Base-by-base conservation (phyloP, 2,797 vertebrate species). In the Pelodytes ibericus region DNA sequence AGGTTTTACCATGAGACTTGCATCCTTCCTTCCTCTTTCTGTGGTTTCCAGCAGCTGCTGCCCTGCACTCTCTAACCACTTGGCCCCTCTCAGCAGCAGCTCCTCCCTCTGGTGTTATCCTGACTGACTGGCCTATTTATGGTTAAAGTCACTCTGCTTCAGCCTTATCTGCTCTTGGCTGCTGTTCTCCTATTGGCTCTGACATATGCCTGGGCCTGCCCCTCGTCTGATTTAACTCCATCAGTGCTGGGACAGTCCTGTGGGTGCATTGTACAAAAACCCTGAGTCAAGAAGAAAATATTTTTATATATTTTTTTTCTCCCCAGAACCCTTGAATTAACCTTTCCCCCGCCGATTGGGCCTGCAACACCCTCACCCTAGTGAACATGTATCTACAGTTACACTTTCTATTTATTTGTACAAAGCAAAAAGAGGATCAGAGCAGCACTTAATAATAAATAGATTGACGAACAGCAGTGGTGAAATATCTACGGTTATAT, bases 81-180 rank as follows among this genome's bases (percentile, higher is more conserved):
- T 56, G 61, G 29, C 71, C 30, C 44, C 29, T 30, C 20, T 8
- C 26, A 2, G 3, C 51, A 3, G 53, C 49, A 4, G 15, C 74
- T 25, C 68, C 68, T 6, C 25, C 59, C 51, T 31, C 67, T 58
- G 15, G 59, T 65, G 20, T 29, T n/a, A 5, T 20, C 56, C 22
- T 26, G 2, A 16, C 49, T n/a, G 39, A 47, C 67, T 33, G 68
- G 22, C 51, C 75, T 77, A 77, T 77, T 77, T 77, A 77, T 64
- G 60, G 67, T 65, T 67, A 31, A 27, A 47, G 4, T 26, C 24
- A 16, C 44, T 29, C 30, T 20, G 67, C 47, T 27, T 18, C 57
- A 20, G 49, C 49, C 18, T 63, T 69, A 69, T 53, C 66, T 56
- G 8, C 15, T 20, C 30, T 27, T 15, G 15, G 33, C 29, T 22